phyloP scores from a whole-genome alignment of 1,140 invertebrate genomes.

The Drosophila orena region DNA sequence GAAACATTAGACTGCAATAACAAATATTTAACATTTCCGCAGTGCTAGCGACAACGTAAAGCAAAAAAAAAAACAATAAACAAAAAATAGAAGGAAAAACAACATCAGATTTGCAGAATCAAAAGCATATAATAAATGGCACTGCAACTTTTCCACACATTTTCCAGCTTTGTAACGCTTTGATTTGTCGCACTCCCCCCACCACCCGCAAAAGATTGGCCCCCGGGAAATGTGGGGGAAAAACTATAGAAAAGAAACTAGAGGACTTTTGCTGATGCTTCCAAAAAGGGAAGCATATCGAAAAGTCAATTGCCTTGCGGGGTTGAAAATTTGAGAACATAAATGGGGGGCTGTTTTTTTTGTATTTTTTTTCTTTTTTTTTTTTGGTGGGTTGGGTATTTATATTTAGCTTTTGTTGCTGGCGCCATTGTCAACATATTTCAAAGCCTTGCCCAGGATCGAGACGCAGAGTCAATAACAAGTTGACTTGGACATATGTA shows the following conservation, averaged over 20 bases:
- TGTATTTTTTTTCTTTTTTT: too few species aligned
- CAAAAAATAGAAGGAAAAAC: conserved; percentile 12
- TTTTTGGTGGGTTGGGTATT: conserved; percentile 7
- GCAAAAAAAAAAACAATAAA: conserved; percentile 8
- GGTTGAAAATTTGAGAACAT: conserved; percentile 57
- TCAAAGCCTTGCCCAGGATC: conserved; percentile 43
- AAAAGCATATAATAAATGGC: conserved; percentile 75
- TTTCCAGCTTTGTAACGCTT: conserved; percentile 63
- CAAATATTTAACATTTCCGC: conserved; percentile 83
- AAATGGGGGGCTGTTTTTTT: conserved; percentile 5
- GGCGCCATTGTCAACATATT: conserved; percentile 83
- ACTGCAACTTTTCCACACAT: conserved; percentile 57
- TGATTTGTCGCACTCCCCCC: conserved; percentile 65
- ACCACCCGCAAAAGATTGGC: neutral
- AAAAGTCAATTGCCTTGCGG: conserved; percentile 74
- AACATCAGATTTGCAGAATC: conserved; percentile 55
- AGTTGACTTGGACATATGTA: conserved; percentile 62
- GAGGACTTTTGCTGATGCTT: conserved; percentile 69
- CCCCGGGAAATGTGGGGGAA: conserved; percentile 42
- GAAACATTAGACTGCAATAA: conserved; percentile 82
- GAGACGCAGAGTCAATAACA: conserved; percentile 69
- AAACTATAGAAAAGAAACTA: conserved; percentile 45
- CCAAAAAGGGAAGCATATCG: conserved; percentile 66
- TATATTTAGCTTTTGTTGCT: conserved; percentile 63
- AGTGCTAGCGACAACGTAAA: conserved; percentile 18